Conservation (phyloP, 2,888 invertebrate species). For the Oligia fasciuncula region DNA sequence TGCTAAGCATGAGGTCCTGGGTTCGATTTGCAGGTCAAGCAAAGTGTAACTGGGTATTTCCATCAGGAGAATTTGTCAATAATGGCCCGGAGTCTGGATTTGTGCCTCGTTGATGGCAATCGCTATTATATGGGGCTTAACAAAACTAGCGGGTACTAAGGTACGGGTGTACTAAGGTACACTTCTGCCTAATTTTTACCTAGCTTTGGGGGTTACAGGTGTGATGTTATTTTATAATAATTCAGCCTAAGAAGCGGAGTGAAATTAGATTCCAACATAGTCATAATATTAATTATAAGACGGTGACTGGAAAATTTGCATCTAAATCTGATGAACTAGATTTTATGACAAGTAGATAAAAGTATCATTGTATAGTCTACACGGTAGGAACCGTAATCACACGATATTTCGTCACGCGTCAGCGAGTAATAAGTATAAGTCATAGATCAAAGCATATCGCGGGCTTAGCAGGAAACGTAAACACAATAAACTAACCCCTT, state of each 20-base stretch:
- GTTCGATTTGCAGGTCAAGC: neutral
- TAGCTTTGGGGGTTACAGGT: neutral
- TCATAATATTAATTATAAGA: neutral
- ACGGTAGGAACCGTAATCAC: no score
- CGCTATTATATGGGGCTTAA: neutral
- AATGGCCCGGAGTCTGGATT: neutral
- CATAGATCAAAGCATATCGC: conserved; percentile 10
- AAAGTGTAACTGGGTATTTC: neutral
- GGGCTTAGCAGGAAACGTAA: neutral
- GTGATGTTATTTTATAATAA: neutral
- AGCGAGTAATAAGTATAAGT: no score
- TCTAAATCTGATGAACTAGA: neutral
- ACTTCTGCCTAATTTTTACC: neutral
- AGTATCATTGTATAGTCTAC: neutral
- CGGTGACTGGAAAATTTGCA: neutral
- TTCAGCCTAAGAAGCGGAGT: neutral
- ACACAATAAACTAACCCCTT: neutral
- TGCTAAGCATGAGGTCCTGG: neutral
- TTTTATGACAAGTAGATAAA: neutral
- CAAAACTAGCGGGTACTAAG: neutral
- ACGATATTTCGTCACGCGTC: no score
- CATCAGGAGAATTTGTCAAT: neutral
- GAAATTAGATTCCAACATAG: neutral
- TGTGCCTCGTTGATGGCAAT: neutral
- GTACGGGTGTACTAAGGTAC: neutral